Base-by-base conservation (phyloP, 1,140 invertebrate species). In the Brachionus manjavacas region DNA sequence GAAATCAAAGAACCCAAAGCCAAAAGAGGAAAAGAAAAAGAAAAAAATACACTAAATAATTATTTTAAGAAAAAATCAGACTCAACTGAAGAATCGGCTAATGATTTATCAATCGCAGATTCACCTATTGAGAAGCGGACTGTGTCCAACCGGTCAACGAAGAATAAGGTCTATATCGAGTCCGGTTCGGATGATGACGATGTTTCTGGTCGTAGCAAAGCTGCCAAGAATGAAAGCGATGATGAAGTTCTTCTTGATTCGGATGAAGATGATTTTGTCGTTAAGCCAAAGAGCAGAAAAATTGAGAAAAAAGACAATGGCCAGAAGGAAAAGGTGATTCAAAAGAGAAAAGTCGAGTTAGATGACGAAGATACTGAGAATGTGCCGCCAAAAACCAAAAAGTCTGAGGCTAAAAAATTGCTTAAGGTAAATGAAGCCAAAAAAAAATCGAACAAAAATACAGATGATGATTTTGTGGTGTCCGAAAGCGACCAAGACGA, bases 351-450 rank as follows among this genome's bases (percentile, higher is more conserved):
- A 76, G 41, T 7, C 14, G 72, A 76, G 23, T 64, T 55, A 8
- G 79, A 81, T 9, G 35, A 81, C 23, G 79, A 81, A 20, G 31
- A 68, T 35, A 64, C 16, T 46, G 79, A 81, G 31, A 81, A 81
- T 49, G 39, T 64, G 64, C 79, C 79, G 6, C 79, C 79, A 35
- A 81, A 81, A 25, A 81, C 9, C 14, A 81, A 81, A 81, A 35
- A 23, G 4, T 6, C 0, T 64, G 25, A 23, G 52, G 6, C 23
- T 0, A 81, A 68, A 81, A 55, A 80, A 52, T 41, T 41, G 16
- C 41, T 81, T 0, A 46, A 81, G 23, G 39, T 64, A 39, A 43
- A n/a, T 11, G 41, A 68, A 31, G 43, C 72, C 4, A 76, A 81
- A 16, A 16, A 52, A 7, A 68, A 81, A 14, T 52, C 49, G n/a